phyloP scores from a whole-genome alignment of 2,888 invertebrate genomes.

The Lithophane leautieri region DNA sequence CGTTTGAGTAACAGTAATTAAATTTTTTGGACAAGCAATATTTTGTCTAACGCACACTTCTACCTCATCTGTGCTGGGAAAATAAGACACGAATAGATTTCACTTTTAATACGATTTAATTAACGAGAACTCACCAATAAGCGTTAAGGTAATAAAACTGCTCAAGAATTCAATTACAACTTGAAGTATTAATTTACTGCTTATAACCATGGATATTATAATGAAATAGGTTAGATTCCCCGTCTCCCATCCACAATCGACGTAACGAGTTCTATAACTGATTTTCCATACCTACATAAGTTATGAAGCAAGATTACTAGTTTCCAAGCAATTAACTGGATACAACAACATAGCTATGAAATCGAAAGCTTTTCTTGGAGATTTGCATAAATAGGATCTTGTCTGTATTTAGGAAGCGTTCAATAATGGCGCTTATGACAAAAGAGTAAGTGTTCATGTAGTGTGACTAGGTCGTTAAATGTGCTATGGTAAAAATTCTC shows the following conservation, averaged over 20 bases:
- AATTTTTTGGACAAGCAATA: not conserved
- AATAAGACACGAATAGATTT: constrained; percentile 17
- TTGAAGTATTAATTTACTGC: constrained; percentile 44
- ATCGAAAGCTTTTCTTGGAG: constrained; percentile 64
- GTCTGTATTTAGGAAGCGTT: constrained; percentile 33
- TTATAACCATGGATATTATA: constrained; percentile 43
- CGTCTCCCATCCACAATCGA: constrained; percentile 51
- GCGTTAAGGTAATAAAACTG: constrained; percentile 38
- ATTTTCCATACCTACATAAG: constrained; percentile 56
- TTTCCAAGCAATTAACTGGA: constrained; percentile 59
- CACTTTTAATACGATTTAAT: constrained; percentile 31
- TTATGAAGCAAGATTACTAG: constrained; percentile 58
- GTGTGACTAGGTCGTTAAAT: constrained; percentile 23
- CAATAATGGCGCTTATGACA: constrained; percentile 59
- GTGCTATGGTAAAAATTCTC: constrained; percentile 63
- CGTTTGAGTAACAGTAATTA: not conserved
- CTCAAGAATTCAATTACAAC: constrained; percentile 51
- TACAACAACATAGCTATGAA: constrained; percentile 58
- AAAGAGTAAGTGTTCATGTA: constrained; percentile 16
- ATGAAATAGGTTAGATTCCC: constrained; percentile 45
- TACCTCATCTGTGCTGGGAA: not conserved
- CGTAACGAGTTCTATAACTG: constrained; percentile 59
- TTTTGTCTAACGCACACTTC: not conserved
- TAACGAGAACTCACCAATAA: constrained; percentile 27
- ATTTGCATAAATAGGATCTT: constrained; percentile 56